These are phyloP conservation scores for Drosophila hawaiiensis DNA, from an alignment of 2,888 invertebrate genomes.

Conservation along the genomic window DNA sequence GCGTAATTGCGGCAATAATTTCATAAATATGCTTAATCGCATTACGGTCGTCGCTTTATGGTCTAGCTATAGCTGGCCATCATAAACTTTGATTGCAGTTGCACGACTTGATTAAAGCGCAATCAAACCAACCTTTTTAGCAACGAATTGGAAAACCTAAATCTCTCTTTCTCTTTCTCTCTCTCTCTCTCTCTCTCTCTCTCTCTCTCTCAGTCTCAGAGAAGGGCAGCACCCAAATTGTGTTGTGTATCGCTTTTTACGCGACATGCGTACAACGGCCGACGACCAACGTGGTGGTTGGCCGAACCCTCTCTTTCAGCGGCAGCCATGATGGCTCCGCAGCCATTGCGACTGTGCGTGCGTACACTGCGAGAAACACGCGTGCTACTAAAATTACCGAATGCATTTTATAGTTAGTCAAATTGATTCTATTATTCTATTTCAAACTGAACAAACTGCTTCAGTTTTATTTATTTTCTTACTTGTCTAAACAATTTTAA, in stretches of 20 bases:
- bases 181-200: conserved; percentile 1
- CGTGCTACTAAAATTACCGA: not conserved
- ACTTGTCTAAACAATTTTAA: not conserved
- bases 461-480: not conserved
- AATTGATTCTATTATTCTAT: not conserved
- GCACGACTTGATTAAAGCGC: conserved; percentile 64
- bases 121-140: conserved; percentile 51
- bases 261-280: conserved; percentile 69
- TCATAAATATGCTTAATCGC: conserved; percentile 73
- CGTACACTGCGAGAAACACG: conserved; percentile 47
- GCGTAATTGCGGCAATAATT: conserved; percentile 72
- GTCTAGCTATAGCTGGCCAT: conserved; percentile 27
- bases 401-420: not conserved
- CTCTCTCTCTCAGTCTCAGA: conserved; percentile 3
- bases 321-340: conserved; percentile 55
- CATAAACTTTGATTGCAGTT: conserved; percentile 51
- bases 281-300: conserved; percentile 39
- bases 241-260: conserved; percentile 39
- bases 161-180: not conserved
- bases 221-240: conserved; percentile 42
- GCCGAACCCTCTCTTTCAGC: conserved; percentile 45
- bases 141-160: not conserved
- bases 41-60: conserved; percentile 49
- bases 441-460: not conserved
- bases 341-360: conserved; percentile 48